Evolutionary conservation across 2,888 invertebrate species (phyloP).

Genomic region (Drosophila buzzatii): DNA sequence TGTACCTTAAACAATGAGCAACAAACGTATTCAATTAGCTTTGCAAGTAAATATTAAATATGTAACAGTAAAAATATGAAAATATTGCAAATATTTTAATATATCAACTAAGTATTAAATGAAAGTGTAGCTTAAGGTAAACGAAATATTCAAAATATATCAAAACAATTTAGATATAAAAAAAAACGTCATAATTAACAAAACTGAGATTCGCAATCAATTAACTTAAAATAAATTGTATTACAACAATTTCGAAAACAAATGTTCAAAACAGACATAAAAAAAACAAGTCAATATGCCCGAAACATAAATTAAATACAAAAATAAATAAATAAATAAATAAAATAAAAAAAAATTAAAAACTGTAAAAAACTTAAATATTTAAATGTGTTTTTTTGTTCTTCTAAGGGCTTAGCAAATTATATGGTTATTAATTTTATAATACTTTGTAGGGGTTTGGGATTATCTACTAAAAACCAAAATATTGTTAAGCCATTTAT

Average conservation of each 20-base stretch:
- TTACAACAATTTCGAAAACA: constrained; percentile 11
- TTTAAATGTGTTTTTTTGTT: neutral
- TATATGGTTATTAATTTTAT: neutral
- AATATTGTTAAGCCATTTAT: constrained; percentile 9
- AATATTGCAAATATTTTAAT: constrained; percentile 44
- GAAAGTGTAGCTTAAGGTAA: constrained; percentile 3
- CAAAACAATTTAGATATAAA: constrained; percentile 20
- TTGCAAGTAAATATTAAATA: constrained; percentile 53
- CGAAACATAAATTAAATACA: constrained; percentile 12
- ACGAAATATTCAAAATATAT: constrained; percentile 19
- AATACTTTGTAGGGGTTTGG: constrained; percentile 22
- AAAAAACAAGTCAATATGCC: constrained; percentile 7
- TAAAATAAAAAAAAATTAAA: constrained; percentile 21
- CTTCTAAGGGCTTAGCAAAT: neutral
- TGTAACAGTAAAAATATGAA: constrained; percentile 22
- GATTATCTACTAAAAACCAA: no score
- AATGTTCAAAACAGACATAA: constrained; percentile 9
- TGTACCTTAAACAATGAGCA: constrained; percentile 66
- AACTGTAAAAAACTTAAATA: constrained; percentile 40
- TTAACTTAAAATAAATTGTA: constrained; percentile 5
- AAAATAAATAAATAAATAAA: constrained; percentile 15
- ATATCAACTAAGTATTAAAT: constrained; percentile 47
- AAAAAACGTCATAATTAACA: constrained; percentile 16
- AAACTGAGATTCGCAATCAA: constrained; percentile 44
- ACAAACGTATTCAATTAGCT: constrained; percentile 73